Evolutionary conservation across 2,888 invertebrate species (phyloP).

Genomic region (Unio pictorum): DNA sequence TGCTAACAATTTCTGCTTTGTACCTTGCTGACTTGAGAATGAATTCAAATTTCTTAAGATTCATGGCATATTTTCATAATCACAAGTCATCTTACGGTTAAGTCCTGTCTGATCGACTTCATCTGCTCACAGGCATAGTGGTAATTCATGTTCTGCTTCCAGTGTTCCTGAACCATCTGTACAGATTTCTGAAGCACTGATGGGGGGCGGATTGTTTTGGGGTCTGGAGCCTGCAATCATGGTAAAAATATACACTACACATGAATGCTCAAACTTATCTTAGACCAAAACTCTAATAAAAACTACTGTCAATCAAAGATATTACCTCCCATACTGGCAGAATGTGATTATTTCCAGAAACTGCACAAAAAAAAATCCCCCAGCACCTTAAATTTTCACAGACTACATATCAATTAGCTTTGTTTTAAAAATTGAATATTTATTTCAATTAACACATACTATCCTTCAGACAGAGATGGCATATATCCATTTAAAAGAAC

Average conservation of each 20-base stretch:
- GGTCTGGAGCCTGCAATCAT: slow-evolving; percentile 82
- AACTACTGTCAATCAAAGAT: not conserved
- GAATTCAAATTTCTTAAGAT: not conserved
- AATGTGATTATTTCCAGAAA: too few relatives aligned
- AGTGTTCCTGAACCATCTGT: slow-evolving; percentile 90
- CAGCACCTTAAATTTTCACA: too few relatives aligned
- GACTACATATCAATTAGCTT: too few relatives aligned
- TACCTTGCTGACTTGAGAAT: not conserved
- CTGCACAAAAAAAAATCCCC: too few relatives aligned
- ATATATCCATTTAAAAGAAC: too few relatives aligned
- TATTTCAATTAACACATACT: too few relatives aligned
- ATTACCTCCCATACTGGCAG: not conserved
- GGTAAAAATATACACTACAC: not conserved
- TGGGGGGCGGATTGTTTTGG: slow-evolving; percentile 84
- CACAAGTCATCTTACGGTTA: slow-evolving; percentile 83
- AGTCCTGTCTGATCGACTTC: slow-evolving; percentile 98
- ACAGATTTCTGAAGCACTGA: slow-evolving; percentile 88
- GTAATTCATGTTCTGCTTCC: slow-evolving; percentile 93
- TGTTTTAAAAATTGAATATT: too few relatives aligned
- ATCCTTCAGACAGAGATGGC: too few relatives aligned
- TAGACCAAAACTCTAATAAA: not conserved
- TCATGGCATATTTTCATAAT: slow-evolving; percentile 1
- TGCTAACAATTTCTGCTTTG: not conserved
- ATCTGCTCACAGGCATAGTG: slow-evolving; percentile 98
- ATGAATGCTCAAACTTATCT: not conserved